A percentile compares a stretch with the other conserved stretches of the same genome.
Conservation (phyloP, 2,113 vertebrate species). For the Brachyistius frenatus region DNA sequence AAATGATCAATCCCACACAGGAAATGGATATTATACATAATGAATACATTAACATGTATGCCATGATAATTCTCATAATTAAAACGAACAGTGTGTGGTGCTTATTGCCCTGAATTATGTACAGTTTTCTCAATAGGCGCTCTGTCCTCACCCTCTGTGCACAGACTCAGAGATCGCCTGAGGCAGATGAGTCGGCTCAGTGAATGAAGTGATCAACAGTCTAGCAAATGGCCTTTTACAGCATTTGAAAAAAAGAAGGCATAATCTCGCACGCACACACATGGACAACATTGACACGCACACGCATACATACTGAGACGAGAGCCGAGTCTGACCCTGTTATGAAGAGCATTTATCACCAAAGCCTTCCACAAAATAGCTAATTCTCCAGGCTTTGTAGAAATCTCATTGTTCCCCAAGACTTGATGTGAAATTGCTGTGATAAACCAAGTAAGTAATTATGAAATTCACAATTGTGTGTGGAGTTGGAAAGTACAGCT, state of each 20-base stretch:
- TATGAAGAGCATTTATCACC: conserved; percentile 44
- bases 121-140: conserved; percentile 58
- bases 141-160: conserved; percentile 45
- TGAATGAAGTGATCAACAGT: conserved; percentile 32
- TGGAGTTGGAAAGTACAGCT: conserved; percentile 21
- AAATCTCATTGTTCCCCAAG: conserved; percentile 46
- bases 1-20: conserved; percentile 18
- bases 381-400: conserved; percentile 43
- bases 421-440: conserved; percentile 52
- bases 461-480: conserved; percentile 29
- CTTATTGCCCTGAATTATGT: conserved; percentile 66
- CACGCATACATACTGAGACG: conserved; percentile 6
- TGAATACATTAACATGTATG: conserved; percentile 62
- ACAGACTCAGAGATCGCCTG: conserved; percentile 50
- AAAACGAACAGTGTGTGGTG: conserved; percentile 43
- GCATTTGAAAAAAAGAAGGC: conserved; percentile 2
- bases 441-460: conserved; percentile 52
- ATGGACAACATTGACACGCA: neutral
- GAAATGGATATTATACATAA: conserved; percentile 53
- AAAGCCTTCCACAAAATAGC: conserved; percentile 43
- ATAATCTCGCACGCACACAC: neutral
- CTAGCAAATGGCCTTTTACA: conserved; percentile 9
- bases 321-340: conserved; percentile 16
- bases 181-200: conserved; percentile 31
- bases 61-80: conserved; percentile 50